Base-by-base conservation (phyloP, 2,113 vertebrate species). In the Anarhynchus alexandrinus region DNA sequence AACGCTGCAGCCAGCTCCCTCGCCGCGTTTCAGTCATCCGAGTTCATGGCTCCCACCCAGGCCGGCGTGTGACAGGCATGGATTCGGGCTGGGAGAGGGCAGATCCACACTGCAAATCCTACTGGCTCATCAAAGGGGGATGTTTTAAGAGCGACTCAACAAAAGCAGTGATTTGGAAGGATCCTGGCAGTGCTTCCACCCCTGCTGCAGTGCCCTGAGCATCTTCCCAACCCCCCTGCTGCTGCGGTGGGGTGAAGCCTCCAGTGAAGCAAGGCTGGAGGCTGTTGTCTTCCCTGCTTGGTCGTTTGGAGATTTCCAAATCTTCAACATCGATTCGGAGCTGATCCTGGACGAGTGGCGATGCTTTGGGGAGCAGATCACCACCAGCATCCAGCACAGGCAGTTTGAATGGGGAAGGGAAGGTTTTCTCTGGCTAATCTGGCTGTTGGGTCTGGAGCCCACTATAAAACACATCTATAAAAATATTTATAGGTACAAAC, bases 401-500 rank as follows among this genome's bases (percentile, higher is more conserved):
- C 30, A 3, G 14, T 5, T 7, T 30, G 77, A 73, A 5, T 16
- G 59, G 12, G 49, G 6, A 88, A 26, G 59, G 32, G 51, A 30
- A 67, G 30, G 29, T 29, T 73, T 59, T 16, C 36, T 42, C n/a
- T 0, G 29, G 16, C 10, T 2, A 2, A 30, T 58, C 6, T 15
- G 45, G 40, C 38, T 42, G 38, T 30, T 17, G 86, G 59, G 55
- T 73, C 55, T n/a, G 34, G 9, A 66, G 13, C 18, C 22, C 13
- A 0, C 18, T 2, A 4, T 1, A 36, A 42, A 42, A 19, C n/a
- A 4, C 4, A 4, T 0, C 15, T 34, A 2, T 2, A 10, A 36
- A 5, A 36, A 22, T 7, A 9, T 36, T 27, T 10, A 32, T 15
- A 6, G 93, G 27, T 13, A 6, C 3, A 47, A 93, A 40, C 4